Percentiles rank a stretch among this genome's conserved stretches.
Conservation (phyloP, 2,113 vertebrate species). For the Brachyhypopomus gauderio region DNA sequence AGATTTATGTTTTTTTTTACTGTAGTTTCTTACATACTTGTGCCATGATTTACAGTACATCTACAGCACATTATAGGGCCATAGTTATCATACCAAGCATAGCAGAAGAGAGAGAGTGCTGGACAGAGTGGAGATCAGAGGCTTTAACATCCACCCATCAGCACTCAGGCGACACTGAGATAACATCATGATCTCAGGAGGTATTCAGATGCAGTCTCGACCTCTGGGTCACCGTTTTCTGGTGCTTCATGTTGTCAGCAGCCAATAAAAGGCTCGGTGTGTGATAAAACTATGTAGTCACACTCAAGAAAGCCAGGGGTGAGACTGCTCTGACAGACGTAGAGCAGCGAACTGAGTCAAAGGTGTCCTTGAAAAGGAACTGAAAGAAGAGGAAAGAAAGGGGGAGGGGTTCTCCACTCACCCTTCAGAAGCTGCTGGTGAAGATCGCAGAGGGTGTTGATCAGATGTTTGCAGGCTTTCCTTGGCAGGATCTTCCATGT, state of each 20-base stretch:
- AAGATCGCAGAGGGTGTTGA: conserved; percentile 88
- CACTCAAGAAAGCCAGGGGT: conserved; percentile 11
- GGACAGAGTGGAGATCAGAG: neutral
- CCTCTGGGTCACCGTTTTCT: neutral
- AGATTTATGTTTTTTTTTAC: conserved; percentile 28
- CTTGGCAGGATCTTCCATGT: conserved; percentile 96
- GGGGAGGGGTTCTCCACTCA: conserved; percentile 71
- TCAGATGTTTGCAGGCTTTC: conserved; percentile 95
- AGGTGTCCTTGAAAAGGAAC: neutral
- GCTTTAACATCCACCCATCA: conserved; percentile 36
- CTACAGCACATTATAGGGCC: neutral
- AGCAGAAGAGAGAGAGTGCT: conserved; percentile 1
- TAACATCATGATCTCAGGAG: conserved; percentile 7
- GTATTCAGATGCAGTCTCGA: neutral
- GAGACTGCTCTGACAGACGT: conserved; percentile 5
- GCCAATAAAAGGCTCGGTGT: conserved; percentile 35
- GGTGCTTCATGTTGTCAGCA: conserved; percentile 14
- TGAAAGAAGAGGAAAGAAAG: neutral
- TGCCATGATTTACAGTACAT: neutral
- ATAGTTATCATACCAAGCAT: conserved; percentile 10
- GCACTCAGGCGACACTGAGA: conserved; percentile 5
- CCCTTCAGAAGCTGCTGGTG: conserved; percentile 90
- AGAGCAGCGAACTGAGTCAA: conserved; percentile 19
- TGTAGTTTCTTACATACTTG: neutral
- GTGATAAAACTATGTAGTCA: conserved; percentile 35